Evolutionary conservation across 1,140 invertebrate species (phyloP).

Genomic region (Pseudobourletiella spinata): DNA sequence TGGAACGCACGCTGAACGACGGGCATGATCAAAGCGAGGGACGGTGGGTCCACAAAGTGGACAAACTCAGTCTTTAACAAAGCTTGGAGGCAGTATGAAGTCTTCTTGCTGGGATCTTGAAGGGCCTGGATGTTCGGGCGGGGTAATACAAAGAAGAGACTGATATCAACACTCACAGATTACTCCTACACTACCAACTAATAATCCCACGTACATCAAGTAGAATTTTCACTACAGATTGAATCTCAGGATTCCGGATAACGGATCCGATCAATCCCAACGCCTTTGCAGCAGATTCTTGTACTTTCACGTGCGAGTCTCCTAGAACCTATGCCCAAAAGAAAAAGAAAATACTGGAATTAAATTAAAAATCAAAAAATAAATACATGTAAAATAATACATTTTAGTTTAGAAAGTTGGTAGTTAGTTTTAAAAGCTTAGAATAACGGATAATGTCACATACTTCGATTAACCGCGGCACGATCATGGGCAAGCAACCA

Average conservation of each 20-base stretch:
- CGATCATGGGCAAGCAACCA: conserved; percentile 93
- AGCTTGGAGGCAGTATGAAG: conserved; percentile 80
- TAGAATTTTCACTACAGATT: conserved; percentile 41
- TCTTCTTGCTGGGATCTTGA: conserved; percentile 94
- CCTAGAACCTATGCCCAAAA: conserved; percentile 56
- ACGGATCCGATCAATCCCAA: conserved; percentile 94
- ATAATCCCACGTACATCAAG: conserved; percentile 53
- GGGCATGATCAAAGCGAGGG: conserved; percentile 97
- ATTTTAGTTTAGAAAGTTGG: too few relatives aligned
- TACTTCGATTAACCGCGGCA: conserved; percentile 92
- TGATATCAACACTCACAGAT: too few relatives aligned
- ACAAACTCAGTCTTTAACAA: conserved; percentile 96
- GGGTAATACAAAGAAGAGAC: too few relatives aligned
- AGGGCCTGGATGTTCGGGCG: conserved; percentile 67
- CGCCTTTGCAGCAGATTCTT: conserved; percentile 89
- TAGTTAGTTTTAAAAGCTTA: too few relatives aligned
- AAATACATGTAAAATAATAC: too few relatives aligned
- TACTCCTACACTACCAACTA: too few relatives aligned
- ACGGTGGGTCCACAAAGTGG: conserved; percentile 98
- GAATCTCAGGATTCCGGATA: conserved; percentile 97
- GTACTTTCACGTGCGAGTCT: conserved; percentile 97
- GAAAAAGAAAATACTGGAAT: too few relatives aligned
- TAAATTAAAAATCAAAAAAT: too few relatives aligned
- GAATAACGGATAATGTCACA: not conserved
- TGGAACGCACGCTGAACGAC: conserved; percentile 95